phyloP scores from a whole-genome alignment of 2,888 invertebrate genomes.

The Ceriagrion tenellum region DNA sequence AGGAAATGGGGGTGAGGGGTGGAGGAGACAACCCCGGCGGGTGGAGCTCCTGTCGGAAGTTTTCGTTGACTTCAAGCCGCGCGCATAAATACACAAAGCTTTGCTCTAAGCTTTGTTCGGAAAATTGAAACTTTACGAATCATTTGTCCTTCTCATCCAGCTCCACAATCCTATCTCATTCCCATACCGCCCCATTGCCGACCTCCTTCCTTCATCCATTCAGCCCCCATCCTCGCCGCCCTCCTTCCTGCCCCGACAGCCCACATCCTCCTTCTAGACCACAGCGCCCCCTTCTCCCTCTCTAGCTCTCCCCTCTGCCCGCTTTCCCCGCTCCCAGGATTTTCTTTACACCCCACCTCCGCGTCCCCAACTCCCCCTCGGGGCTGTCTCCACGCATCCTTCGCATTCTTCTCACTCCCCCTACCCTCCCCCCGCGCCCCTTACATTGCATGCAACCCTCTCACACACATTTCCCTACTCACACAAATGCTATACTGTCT shows the following conservation, averaged over 20 bases:
- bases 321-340: too few species aligned
- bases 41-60: slow-evolving; percentile 56
- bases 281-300: background rate
- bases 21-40: background rate
- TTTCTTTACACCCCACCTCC: background rate
- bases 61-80: slow-evolving; percentile 29
- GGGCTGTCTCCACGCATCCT: slow-evolving; percentile 6
- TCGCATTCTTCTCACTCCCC: background rate
- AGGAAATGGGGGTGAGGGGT: background rate
- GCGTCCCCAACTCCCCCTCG: background rate
- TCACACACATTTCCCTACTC: background rate
- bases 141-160: slow-evolving; percentile 65
- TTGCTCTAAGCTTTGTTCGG: slow-evolving; percentile 64
- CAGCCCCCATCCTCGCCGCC: background rate
- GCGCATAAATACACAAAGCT: slow-evolving; percentile 50
- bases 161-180: slow-evolving; percentile 50
- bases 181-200: background rate
- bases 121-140: slow-evolving; percentile 64
- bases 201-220: background rate
- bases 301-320: too few species aligned
- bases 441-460: background rate
- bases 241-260: background rate
- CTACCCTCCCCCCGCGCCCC: background rate
- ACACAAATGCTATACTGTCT: background rate
- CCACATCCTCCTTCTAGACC: background rate